Evolutionary conservation across 2,797 vertebrate species (phyloP).

Genomic region (Tangara arthus): DNA sequence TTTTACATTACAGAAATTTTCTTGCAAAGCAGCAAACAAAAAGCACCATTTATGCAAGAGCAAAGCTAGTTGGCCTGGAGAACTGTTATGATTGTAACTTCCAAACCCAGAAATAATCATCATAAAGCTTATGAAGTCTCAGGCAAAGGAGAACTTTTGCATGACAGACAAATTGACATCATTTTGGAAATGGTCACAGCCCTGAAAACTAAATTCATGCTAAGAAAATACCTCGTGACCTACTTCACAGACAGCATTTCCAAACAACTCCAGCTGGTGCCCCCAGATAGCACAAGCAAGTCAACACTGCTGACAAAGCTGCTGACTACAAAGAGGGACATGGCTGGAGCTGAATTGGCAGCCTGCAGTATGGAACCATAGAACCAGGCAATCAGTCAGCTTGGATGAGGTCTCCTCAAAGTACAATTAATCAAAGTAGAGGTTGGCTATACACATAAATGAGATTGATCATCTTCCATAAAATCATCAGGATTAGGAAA

Average conservation of each 20-base stretch:
- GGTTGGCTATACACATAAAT: neutral
- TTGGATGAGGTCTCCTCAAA: neutral
- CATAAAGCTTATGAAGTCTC: neutral
- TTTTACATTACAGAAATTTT: neutral
- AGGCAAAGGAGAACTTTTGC: neutral
- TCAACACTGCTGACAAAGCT: neutral
- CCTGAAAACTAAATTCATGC: neutral
- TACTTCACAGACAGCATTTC: neutral
- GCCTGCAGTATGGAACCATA: neutral
- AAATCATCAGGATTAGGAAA: neutral
- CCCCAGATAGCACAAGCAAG: neutral
- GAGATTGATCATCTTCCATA: neutral
- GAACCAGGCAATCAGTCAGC: fast-evolving
- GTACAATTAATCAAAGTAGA: neutral
- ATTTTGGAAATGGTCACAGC: neutral
- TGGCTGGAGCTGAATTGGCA: neutral
- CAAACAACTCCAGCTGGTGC: neutral
- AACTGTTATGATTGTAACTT: neutral
- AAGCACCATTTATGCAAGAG: neutral
- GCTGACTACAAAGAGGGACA: neutral
- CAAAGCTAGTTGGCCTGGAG: neutral
- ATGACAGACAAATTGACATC: neutral
- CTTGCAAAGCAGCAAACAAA: neutral
- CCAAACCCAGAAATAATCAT: neutral
- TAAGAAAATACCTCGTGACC: neutral